Base-by-base conservation (phyloP, 2,113 vertebrate genomes). In the Eonycteris spelaea region DNA sequence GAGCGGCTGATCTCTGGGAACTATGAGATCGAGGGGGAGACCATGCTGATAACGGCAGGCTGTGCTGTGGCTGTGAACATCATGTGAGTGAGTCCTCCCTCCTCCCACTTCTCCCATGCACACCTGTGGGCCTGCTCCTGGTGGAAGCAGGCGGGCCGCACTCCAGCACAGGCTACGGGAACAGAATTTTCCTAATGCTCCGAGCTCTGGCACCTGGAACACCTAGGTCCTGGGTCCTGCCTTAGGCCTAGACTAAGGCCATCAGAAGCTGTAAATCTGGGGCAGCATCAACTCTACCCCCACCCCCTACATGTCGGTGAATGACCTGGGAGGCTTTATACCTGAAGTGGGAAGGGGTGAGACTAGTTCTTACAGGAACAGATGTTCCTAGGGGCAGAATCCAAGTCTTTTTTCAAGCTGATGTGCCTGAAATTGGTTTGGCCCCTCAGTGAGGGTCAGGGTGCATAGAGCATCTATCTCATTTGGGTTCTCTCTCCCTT, bases 11-110 rank as follows among this genome's bases (percentile, higher is more conserved):
- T 99, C 35, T 99, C 98, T 0, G 98, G 97, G 0, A 95, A 99
- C 96, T 99, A 99, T 3, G 98, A 99, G 84, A 99, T 99, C 22
- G 93, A 99, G 90, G 98, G 98, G 0, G 68, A 53, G 0, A 97
- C 98, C 78, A 99, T 99, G 99, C 98, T 99, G 63, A 98, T 99
- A 94, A 99, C 99, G 0, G 99, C 99, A 0, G 99, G 98, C 74
- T 99, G 99, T 2, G 99, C 99, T 0, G 99, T 99, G 86, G 98
- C 96, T 0, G 98, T 99, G 96, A 99, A 99, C 86, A 35, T 99
- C 74, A 97, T 99, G 99, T 99, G 97, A 0, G 99, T 98, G 10
- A 35, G 12, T 3, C 51, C 91, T 7, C 1, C 35, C 35, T 38
- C 5, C 16, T 33, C 22, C 0, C 0, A 0, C 26, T 5, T 61